A percentile compares a stretch with the other conserved stretches of the same genome.
Evolutionary conservation across 2,113 vertebrate species (phyloP).

Genomic region (Monopterus albus): DNA sequence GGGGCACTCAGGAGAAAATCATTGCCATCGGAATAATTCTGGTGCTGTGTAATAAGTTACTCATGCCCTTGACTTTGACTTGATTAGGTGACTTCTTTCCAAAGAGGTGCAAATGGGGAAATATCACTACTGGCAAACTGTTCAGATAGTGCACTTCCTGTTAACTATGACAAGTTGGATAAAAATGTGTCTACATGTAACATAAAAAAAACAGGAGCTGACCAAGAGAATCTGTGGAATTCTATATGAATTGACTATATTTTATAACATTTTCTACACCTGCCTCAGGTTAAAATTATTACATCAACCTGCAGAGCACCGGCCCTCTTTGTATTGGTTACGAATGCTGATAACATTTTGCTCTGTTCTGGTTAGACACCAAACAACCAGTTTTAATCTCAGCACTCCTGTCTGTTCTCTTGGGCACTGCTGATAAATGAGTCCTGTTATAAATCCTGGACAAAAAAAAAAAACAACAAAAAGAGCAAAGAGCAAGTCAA

Average conservation of each 20-base stretch:
- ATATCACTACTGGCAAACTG: slow-evolving; percentile 34
- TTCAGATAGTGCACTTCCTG: slow-evolving; percentile 14
- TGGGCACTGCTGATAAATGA: slow-evolving; percentile 23
- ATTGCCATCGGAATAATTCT: slow-evolving; percentile 23
- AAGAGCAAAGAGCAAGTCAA: slow-evolving; percentile 9
- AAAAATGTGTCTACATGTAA: slow-evolving; percentile 5
- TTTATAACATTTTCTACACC: neutral
- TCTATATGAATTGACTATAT: neutral
- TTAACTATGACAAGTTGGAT: slow-evolving; percentile 26
- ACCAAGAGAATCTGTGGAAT: neutral
- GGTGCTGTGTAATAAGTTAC: slow-evolving; percentile 25
- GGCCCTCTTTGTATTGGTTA: slow-evolving; percentile 7
- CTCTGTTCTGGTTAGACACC: slow-evolving; percentile 10
- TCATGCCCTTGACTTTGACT: slow-evolving; percentile 33
- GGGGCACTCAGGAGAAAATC: slow-evolving; percentile 12
- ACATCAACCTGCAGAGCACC: slow-evolving; percentile 8
- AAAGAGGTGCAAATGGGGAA: slow-evolving; percentile 49
- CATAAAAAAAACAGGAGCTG: neutral
- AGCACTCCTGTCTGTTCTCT: slow-evolving; percentile 30
- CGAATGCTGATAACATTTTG: slow-evolving; percentile 14
- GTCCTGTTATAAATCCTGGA: slow-evolving; percentile 12
- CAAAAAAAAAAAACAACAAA: too few species aligned
- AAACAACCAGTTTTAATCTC: slow-evolving; percentile 42
- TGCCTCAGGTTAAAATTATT: neutral
- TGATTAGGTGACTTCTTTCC: slow-evolving; percentile 40